Evolutionary conservation across 2,113 vertebrate genomes (phyloP).

Genomic region (Leucosticte australis): DNA sequence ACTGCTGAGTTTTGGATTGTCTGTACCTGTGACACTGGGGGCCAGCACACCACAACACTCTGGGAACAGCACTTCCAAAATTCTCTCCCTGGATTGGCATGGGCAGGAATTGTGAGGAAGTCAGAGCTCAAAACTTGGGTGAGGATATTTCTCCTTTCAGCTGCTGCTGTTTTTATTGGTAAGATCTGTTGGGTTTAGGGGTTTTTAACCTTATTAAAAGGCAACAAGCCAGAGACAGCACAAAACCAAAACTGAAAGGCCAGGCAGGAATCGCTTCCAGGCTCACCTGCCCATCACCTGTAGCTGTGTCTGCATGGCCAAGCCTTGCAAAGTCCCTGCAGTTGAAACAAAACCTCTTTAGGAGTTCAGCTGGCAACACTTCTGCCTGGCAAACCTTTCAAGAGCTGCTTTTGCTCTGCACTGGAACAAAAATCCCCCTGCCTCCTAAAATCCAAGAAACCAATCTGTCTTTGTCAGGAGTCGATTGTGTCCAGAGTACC

Average conservation of each 20-base stretch:
- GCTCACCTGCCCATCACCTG: not conserved
- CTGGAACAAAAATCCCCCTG: not conserved
- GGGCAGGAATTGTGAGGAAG: not conserved
- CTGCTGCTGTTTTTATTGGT: not conserved
- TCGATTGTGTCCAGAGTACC: not conserved
- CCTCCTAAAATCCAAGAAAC: not conserved
- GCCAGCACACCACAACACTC: not conserved
- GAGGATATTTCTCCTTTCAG: not conserved
- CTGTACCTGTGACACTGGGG: not conserved
- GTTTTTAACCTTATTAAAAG: not conserved
- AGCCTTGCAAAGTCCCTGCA: not conserved
- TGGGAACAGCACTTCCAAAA: not conserved
- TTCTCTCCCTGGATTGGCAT: not conserved
- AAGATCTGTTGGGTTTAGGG: rapidly evolving
- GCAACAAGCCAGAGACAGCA: not conserved
- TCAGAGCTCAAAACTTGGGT: not conserved
- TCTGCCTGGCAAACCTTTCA: not conserved
- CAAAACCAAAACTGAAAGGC: not conserved
- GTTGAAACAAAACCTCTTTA: not conserved
- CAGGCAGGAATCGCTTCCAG: not conserved
- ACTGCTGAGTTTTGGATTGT: not conserved
- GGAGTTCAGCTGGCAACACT: not conserved
- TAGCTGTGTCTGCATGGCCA: not conserved
- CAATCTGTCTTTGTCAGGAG: not conserved
- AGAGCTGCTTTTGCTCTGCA: not conserved